Evolutionary conservation across 2,113 vertebrate species (phyloP).

Genomic region (Lota lota): DNA sequence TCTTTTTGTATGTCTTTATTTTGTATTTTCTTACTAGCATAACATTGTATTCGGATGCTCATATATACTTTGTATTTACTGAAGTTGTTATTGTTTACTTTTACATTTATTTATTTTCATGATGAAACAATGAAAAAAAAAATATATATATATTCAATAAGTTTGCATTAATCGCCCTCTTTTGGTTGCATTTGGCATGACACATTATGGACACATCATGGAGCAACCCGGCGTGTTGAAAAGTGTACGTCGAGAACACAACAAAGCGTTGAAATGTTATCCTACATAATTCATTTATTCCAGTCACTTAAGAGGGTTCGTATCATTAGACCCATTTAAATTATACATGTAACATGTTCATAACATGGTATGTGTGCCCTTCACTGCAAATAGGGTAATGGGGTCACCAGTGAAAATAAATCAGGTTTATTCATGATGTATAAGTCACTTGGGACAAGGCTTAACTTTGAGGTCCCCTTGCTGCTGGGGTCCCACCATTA

Average conservation of each 20-base stretch:
- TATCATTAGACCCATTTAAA: neutral
- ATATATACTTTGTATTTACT: too few relatives aligned
- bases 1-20: too few relatives aligned
- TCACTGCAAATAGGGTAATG: neutral
- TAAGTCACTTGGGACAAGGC: conserved; percentile 41
- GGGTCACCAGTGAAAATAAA: conserved; percentile 6
- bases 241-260: neutral
- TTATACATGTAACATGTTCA: neutral
- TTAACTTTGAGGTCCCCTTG: conserved; percentile 66
- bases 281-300: neutral
- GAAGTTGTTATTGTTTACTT: too few relatives aligned
- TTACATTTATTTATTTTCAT: too few relatives aligned
- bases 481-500: conserved; percentile 50
- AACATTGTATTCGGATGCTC: too few relatives aligned
- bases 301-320: neutral
- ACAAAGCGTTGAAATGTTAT: neutral
- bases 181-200: conserved; percentile 26
- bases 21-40: too few relatives aligned
- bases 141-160: too few relatives aligned
- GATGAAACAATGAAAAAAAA: too few relatives aligned
- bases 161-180: conserved; percentile 49
- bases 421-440: conserved; percentile 21
- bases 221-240: neutral
- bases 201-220: conserved; percentile 15
- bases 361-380: neutral